Percentiles rank a stretch among this genome's conserved stretches.
Conservation (phyloP, 2,113 vertebrate species). For the Condylura cristata region DNA sequence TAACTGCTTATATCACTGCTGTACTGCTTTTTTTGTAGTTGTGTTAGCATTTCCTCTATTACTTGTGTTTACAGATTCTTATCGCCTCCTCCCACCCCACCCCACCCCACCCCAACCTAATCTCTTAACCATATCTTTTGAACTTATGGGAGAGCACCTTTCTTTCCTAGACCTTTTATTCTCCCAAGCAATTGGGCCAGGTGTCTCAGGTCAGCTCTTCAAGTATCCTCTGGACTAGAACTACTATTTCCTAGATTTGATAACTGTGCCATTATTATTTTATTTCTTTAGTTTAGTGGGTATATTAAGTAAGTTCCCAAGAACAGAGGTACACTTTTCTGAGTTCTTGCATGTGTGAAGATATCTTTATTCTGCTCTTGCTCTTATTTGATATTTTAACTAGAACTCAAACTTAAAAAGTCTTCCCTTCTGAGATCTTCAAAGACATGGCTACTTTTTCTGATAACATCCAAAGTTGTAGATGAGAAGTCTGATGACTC, state of each 20-base stretch:
- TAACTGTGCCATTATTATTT: background rate
- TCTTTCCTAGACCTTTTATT: background rate
- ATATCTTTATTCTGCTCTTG: background rate
- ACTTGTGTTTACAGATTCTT: background rate
- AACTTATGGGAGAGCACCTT: background rate
- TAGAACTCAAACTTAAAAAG: background rate
- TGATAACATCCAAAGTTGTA: background rate
- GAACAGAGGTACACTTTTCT: background rate
- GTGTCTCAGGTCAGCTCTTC: background rate
- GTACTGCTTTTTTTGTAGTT: background rate
- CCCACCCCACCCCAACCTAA: too few species aligned
- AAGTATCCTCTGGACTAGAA: background rate
- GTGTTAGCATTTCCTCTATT: background rate
- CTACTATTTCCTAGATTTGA: background rate
- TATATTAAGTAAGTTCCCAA: background rate
- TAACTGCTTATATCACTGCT: background rate
- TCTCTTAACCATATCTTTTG: background rate
- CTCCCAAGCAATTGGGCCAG: background rate
- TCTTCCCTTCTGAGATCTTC: background rate
- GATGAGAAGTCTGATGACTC: background rate
- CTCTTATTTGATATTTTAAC: background rate
- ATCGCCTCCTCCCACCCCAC: background rate
- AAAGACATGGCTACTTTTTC: background rate
- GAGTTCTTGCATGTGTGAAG: background rate
- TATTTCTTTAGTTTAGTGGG: background rate